Evolutionary conservation across 2,113 vertebrate species (phyloP).

Genomic region (Planiliza haematocheilus): DNA sequence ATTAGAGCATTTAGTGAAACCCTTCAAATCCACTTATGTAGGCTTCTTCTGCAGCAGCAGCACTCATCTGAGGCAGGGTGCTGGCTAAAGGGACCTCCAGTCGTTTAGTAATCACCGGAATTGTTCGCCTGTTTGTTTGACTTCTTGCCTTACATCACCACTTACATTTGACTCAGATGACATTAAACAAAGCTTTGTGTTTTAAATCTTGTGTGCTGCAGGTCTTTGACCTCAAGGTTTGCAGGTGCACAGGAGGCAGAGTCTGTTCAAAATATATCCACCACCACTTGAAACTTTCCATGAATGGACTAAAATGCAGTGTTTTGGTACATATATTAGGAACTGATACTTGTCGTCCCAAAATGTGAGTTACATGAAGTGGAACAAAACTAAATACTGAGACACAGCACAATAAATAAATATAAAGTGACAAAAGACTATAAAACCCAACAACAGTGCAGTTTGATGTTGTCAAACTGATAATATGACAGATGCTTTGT

Average conservation of each 20-base stretch:
- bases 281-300: too few species aligned
- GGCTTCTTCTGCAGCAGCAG: not conserved
- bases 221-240: constrained; percentile 43
- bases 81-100: not conserved
- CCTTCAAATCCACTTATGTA: not conserved
- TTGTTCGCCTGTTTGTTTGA: constrained; percentile 49
- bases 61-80: not conserved
- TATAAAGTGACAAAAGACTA: too few species aligned
- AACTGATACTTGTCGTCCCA: not conserved
- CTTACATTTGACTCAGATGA: constrained; percentile 19
- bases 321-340: not conserved
- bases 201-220: not conserved
- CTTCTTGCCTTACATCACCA: constrained; percentile 27
- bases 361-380: too few species aligned
- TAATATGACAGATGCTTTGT: too few species aligned
- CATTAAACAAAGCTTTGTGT: constrained; percentile 32
- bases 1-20: too few species aligned
- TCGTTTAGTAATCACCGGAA: constrained; percentile 36
- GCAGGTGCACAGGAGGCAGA: not conserved
- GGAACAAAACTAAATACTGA: too few species aligned
- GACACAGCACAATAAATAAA: too few species aligned
- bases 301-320: not conserved
- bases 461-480: too few species aligned
- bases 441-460: too few species aligned
- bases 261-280: not conserved